These are phyloP conservation scores for Chionomys nivalis DNA, from an alignment of 2,113 vertebrate species.

Conservation along the genomic window DNA sequence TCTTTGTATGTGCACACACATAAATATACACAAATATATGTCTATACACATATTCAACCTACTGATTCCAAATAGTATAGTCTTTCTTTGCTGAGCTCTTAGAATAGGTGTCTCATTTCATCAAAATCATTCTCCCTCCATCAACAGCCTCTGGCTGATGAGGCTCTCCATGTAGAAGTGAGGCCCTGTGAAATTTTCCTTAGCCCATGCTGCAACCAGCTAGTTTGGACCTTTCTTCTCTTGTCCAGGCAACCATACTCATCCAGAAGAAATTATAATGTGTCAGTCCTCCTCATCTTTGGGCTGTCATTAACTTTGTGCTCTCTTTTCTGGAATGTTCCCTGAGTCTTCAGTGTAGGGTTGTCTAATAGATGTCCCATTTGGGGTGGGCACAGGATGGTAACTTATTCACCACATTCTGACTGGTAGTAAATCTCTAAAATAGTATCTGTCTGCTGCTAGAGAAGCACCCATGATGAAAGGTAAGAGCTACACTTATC, in stretches of 20 bases:
- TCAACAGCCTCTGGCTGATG: not conserved
- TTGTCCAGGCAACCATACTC: not conserved
- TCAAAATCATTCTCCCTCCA: not conserved
- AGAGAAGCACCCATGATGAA: not conserved
- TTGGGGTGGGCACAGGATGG: not conserved
- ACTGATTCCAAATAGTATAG: not conserved
- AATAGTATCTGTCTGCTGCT: not conserved
- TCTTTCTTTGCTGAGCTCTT: not conserved
- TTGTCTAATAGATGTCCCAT: not conserved
- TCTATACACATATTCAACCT: not conserved
- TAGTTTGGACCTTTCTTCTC: not conserved
- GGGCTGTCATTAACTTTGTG: not conserved
- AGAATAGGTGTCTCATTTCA: not conserved
- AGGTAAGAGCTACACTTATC: not conserved
- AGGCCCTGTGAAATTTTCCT: not conserved
- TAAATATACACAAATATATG: not conserved
- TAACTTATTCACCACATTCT: not conserved
- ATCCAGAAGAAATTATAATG: not conserved
- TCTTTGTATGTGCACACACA: not conserved
- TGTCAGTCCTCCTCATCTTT: not conserved
- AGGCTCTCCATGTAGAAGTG: not conserved
- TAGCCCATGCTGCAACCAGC: no score
- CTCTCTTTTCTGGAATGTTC: not conserved
- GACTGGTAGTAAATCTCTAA: not conserved
- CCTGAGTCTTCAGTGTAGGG: not conserved